Conservation (phyloP, 2,888 invertebrate species). For the Nemapogon koenigi region DNA sequence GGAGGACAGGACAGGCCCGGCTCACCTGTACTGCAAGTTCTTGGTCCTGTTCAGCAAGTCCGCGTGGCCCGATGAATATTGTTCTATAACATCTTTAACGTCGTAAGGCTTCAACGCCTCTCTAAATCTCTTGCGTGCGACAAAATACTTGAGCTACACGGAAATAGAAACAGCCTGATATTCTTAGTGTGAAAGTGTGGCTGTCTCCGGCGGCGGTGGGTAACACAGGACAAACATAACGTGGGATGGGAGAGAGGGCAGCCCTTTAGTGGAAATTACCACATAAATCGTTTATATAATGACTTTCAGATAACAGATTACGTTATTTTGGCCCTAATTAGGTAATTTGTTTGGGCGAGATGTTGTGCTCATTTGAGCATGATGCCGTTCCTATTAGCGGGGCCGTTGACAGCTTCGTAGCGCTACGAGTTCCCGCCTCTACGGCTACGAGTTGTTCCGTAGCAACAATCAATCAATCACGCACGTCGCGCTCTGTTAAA, state of each 20-base stretch:
- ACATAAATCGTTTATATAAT: too few relatives aligned
- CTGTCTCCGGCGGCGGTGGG: too few relatives aligned
- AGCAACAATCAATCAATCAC: slow-evolving; percentile 7
- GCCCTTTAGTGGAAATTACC: too few relatives aligned
- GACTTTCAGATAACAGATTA: too few relatives aligned
- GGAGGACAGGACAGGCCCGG: slow-evolving; percentile 15
- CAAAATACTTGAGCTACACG: slow-evolving; percentile 84
- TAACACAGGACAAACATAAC: too few relatives aligned
- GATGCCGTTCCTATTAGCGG: too few relatives aligned
- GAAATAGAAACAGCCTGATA: slow-evolving; percentile 38
- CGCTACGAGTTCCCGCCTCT: background rate
- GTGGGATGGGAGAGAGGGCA: too few relatives aligned
- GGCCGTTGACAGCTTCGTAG: too few relatives aligned
- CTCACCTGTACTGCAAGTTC: slow-evolving; percentile 84
- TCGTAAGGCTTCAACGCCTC: slow-evolving; percentile 93
- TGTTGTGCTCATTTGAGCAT: too few relatives aligned
- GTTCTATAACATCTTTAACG: slow-evolving; percentile 94
- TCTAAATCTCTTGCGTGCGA: slow-evolving; percentile 89
- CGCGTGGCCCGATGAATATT: slow-evolving; percentile 87
- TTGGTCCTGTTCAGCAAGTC: slow-evolving; percentile 88
- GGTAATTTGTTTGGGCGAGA: too few relatives aligned
- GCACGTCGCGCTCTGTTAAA: slow-evolving; percentile 1
- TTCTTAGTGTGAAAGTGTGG: too few relatives aligned
- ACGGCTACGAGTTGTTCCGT: slow-evolving; percentile 1
- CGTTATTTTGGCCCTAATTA: too few relatives aligned